Base-by-base conservation (phyloP, 2,797 vertebrate species). In the Selene dorsalis region DNA sequence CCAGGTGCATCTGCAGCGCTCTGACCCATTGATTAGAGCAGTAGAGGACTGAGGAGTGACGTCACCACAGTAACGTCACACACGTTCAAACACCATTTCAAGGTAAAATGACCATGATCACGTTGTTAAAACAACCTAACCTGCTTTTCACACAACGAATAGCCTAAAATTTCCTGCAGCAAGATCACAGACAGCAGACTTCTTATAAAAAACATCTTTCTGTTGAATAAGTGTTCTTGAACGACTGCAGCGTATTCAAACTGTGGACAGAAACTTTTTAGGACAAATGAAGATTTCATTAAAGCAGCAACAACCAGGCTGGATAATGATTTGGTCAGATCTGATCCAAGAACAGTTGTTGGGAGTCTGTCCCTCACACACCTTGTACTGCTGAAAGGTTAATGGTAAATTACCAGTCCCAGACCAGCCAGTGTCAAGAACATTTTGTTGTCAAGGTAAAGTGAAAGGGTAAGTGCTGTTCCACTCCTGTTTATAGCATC, bases 11-110 rank as follows among this genome's bases (percentile, higher is more conserved):
- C 64, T 20, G 69, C 43, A 77, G 86, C 85, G 86, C 83, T 93
- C 91, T 86, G 89, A 92, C 93, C 92, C 90, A 81, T 90, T 94
- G 91, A 95, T 95, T 94, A 94, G 90, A 87, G 93, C 91, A 87
- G 90, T 91, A 90, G 92, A 94, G 93, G 84, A 93, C 87, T 90
- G 88, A 92, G 41, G 93, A 94, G 90, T 78, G 87, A 94, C 93
- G 92, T 90, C 89, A 92, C 79, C 79, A 75, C 75, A 91, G 93
- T 94, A 70, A 78, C 94, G 92, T 93, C 90, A 89, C 83, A 92
- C 82, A 52, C 79, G 62, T 89, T 90, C 82, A 87, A 84, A 77
- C 87, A 65, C 61, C 56, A 88, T 81, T 78, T 81, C 88, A 93
- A 91, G 83, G 75, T 87, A 77, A 79, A 76, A 74, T 79, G 84